phyloP scores from a whole-genome alignment of 2,888 invertebrate genomes.

The Hirudinaria manillensis region DNA sequence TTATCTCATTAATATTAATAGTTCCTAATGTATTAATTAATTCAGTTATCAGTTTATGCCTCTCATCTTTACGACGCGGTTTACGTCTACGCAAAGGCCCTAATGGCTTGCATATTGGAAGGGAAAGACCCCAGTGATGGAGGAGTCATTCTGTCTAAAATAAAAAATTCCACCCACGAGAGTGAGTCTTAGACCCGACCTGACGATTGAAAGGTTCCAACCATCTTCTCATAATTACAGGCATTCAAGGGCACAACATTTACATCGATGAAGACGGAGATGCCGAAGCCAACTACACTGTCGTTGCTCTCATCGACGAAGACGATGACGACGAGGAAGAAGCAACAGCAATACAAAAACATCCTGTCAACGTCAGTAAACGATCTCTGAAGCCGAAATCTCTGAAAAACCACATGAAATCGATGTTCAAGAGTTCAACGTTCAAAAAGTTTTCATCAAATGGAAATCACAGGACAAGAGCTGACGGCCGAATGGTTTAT shows the following conservation, averaged over 20 bases:
- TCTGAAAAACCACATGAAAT: neutral
- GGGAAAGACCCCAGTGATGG: constrained; percentile 66
- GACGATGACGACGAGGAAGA: neutral
- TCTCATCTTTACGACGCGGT: constrained; percentile 62
- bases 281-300: constrained; percentile 51
- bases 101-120: constrained; percentile 67
- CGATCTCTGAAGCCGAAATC: neutral
- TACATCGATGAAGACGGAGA: constrained; percentile 52
- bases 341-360: neutral
- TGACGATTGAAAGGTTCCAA: neutral
- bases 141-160: constrained; percentile 59
- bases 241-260: constrained; percentile 49
- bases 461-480: neutral
- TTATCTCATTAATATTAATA: too few species aligned
- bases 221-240: constrained; percentile 37
- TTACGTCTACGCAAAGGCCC: constrained; percentile 74
- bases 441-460: too few species aligned
- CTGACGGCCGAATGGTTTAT: neutral
- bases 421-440: too few species aligned
- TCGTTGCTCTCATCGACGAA: constrained; percentile 61
- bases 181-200: constrained; percentile 64
- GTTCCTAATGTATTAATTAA: neutral
- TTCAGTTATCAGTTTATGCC: constrained; percentile 48
- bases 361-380: neutral
- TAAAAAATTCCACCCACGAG: constrained; percentile 68